Percentiles rank a stretch among this genome's conserved stretches.
Conservation (phyloP, 2,797 vertebrate species). For the Muraenolepis orangiensis region DNA sequence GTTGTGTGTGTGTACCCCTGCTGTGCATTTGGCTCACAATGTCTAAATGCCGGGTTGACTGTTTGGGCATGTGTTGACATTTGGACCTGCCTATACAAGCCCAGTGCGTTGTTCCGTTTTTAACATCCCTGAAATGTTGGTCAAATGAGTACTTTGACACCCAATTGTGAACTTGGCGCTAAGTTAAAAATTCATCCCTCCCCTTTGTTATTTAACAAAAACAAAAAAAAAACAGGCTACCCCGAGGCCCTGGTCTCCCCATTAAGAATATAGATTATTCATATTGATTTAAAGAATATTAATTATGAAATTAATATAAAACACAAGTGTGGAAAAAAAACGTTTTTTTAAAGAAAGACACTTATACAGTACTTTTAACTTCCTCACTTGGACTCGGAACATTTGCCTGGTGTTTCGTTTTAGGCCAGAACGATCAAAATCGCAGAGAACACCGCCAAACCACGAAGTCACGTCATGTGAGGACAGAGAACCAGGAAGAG, state of each 20-base stretch:
- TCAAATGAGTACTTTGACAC: neutral
- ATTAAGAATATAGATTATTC: constrained; percentile 61
- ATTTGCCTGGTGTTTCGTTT: neutral
- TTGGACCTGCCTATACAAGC: neutral
- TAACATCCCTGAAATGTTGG: neutral
- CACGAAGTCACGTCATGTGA: neutral
- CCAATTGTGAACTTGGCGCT: neutral
- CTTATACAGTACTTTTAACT: constrained; percentile 45
- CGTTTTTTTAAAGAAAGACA: constrained; percentile 35
- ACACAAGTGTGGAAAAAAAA: constrained; percentile 55
- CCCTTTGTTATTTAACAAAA: neutral
- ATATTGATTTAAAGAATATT: constrained; percentile 59
- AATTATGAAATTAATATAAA: constrained; percentile 46
- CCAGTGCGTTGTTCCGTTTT: neutral
- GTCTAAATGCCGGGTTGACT: neutral
- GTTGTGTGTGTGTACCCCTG: too few species aligned
- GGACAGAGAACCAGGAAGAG: constrained; percentile 21
- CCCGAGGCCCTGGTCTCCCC: constrained; percentile 55
- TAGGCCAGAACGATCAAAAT: constrained; percentile 29
- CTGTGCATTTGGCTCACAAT: neutral
- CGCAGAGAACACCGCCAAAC: constrained; percentile 12
- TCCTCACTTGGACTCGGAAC: constrained; percentile 36
- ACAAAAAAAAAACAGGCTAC: constrained; percentile 16
- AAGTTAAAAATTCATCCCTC: neutral
- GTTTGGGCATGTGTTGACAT: neutral